Evolutionary conservation across 2,113 vertebrate species (phyloP), one percentile per base, ranked within the genome.

Genomic region (Thalassoma bifasciatum): DNA sequence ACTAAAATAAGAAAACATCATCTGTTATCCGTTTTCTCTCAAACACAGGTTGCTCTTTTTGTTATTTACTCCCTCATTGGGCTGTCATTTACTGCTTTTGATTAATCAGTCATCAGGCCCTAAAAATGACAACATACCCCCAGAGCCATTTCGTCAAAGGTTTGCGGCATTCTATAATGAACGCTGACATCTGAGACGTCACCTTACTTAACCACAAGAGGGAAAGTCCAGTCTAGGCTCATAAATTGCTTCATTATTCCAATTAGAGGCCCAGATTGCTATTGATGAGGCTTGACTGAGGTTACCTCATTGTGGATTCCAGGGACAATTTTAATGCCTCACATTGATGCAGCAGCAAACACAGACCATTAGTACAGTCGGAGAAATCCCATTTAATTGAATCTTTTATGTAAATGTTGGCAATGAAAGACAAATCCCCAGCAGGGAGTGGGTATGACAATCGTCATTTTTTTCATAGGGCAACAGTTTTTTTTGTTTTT

Each of bases 221-320:
- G 16, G 24, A 65, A 26, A 38, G 4, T 62, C 37, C 30, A 50
- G 42, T 56, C 26, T 19, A n/a, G 19, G n/a, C 26, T 52, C 7
- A 47, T 49, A 12, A 79, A 59, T 40, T 21, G 12, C 50, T 51
- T 63, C 30, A 47, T 54, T 17, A 51, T 62, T 52, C 11, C 24
- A 52, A 66, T 64, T 38, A 23, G 19, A 5, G 26, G 21, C 11
- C 53, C 17, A 59, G 13, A 38, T 66, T 58, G 22, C 44, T 50
- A 67, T 34, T 30, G 10, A 44, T 11, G 10, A 21, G 24, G 14
- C 21, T 49, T 16, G 1, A 30, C 30, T 53, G 10, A 38, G 17
- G 38, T 14, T 36, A 36, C 19, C 53, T 63, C 26, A 12, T 4
- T 30, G 19, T 58, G 44, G 17, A 9, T 66, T 65, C 17, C 10